Conservation (phyloP, 2,113 vertebrate genomes). For the Dromiciops gliroides region DNA sequence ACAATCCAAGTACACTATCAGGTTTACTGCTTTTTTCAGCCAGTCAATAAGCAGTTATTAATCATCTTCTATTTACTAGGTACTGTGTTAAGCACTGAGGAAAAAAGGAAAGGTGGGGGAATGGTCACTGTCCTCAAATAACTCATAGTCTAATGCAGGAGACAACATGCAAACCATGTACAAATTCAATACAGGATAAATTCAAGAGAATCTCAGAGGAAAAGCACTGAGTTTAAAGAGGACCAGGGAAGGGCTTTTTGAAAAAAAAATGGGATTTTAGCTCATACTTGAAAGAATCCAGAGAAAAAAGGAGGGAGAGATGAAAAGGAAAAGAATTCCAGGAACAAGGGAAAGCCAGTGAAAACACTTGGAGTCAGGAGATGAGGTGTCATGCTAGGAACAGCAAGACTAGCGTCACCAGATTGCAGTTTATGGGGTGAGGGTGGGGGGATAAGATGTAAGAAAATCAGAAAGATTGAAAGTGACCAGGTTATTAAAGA, state of each 20-base stretch:
- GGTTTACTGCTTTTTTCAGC: neutral
- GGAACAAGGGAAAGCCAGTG: neutral
- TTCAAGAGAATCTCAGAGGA: neutral
- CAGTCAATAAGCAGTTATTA: neutral
- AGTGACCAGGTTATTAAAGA: neutral
- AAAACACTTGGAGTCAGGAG: neutral
- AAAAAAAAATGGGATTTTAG: neutral
- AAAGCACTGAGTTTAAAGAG: too few relatives aligned
- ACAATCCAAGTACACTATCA: neutral
- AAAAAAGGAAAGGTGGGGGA: neutral
- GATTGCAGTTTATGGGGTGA: neutral
- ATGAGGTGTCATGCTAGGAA: neutral
- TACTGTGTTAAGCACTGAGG: too few relatives aligned
- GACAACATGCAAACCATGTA: neutral
- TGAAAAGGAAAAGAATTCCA: neutral
- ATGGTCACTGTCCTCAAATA: neutral
- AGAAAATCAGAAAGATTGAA: neutral
- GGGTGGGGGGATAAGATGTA: too few relatives aligned
- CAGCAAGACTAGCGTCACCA: too few relatives aligned
- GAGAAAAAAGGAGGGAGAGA: neutral
- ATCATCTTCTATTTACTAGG: neutral
- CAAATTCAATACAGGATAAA: neutral
- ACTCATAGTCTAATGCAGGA: neutral
- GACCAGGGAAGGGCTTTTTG: neutral
- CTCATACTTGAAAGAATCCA: neutral